Percentiles rank a stretch among this genome's conserved stretches.
Evolutionary conservation across 53 echinoderm and acorn worm genomes (phyloP).

Genomic region (Holothuria scabra): DNA sequence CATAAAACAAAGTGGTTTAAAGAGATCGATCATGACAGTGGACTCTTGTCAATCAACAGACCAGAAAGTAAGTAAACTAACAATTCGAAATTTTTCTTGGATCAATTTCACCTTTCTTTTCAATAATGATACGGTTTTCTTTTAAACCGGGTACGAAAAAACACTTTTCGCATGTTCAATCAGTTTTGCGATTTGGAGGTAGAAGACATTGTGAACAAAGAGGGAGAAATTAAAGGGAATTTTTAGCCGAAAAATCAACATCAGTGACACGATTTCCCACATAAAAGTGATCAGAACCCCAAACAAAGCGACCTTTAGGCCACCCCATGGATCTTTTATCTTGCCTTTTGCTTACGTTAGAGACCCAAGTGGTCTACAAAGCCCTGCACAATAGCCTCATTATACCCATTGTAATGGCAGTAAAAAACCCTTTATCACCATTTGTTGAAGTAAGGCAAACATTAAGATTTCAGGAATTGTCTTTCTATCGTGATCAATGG

Average conservation of each 20-base stretch:
- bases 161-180: no score
- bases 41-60: no score
- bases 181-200: no score
- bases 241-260: constrained; percentile 33
- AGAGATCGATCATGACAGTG: no score
- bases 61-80: no score
- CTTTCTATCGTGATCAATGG: constrained; percentile 36
- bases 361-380: constrained; percentile 37
- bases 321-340: constrained; percentile 8
- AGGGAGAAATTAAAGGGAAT: neutral
- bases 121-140: no score
- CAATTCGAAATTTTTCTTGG: no score
- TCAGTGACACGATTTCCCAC: constrained; percentile 23
- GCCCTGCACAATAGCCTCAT: constrained; percentile 18
- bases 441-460: constrained; percentile 40
- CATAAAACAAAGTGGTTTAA: no score
- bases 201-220: no score
- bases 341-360: constrained; percentile 33
- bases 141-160: no score
- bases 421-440: constrained; percentile 10
- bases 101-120: no score
- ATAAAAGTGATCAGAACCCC: constrained; percentile 15
- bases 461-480: constrained; percentile 21
- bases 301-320: constrained; percentile 30
- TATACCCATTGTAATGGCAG: constrained; percentile 18